phyloP scores from a whole-genome alignment of 1,140 invertebrate genomes.

The Heterodera carotae region DNA sequence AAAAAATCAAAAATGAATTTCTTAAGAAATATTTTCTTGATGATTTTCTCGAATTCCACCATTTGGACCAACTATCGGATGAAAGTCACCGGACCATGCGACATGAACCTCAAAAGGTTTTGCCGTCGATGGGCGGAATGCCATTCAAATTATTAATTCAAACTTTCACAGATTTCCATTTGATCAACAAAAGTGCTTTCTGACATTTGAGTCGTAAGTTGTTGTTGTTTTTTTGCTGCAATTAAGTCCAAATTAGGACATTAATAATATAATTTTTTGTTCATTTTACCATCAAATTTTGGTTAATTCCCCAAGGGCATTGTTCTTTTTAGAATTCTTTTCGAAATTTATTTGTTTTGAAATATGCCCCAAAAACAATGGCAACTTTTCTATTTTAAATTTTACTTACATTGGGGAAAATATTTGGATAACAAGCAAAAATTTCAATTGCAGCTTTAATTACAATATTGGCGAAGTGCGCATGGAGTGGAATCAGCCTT shows the following conservation, averaged over 20 bases:
- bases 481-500: conserved; percentile 64
- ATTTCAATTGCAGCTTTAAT: conserved; percentile 60
- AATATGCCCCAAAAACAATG: too few species aligned
- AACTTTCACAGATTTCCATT: conserved; percentile 55
- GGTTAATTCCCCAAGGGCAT: too few species aligned
- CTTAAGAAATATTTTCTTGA: conserved; percentile 63
- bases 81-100: conserved; percentile 63
- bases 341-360: too few species aligned
- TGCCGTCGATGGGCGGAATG: not conserved
- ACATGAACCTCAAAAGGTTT: conserved; percentile 62
- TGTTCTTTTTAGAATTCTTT: too few species aligned
- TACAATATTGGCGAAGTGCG: conserved; percentile 65
- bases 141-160: conserved; percentile 31
- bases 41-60: conserved; percentile 65
- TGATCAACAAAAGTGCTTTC: conserved; percentile 61
- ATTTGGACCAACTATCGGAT: conserved; percentile 65
- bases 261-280: not conserved
- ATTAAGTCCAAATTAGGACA: too few species aligned
- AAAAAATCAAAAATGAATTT: not conserved
- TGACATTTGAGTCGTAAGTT: conserved; percentile 61
- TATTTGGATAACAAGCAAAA: conserved; percentile 8
- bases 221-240: not conserved
- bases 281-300: conserved; percentile 12
- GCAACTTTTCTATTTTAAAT: too few species aligned
- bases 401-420: too few species aligned